A percentile compares a stretch with the other conserved stretches of the same genome.
Conservation (phyloP, 2,797 vertebrate species). For the Adelosebastes latens region DNA sequence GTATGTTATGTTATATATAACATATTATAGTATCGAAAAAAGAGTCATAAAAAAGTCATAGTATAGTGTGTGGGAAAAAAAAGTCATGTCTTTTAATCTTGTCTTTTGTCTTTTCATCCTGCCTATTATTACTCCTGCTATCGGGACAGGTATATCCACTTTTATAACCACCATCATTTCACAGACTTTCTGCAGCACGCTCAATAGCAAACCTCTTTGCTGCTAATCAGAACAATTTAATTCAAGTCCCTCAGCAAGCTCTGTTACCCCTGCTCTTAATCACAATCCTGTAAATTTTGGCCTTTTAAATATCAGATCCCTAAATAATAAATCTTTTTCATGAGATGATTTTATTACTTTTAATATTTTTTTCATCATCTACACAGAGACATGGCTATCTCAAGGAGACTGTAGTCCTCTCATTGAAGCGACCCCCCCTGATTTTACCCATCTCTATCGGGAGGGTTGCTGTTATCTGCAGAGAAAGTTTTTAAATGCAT, state of each 20-base stretch:
- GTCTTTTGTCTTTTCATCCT: too few relatives aligned
- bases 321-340: not conserved
- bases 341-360: not conserved
- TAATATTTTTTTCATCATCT: not conserved
- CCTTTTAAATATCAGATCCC: not conserved
- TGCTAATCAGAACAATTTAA: not conserved
- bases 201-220: too few relatives aligned
- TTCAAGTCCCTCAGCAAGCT: not conserved
- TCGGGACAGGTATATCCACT: not conserved
- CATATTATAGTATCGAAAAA: not conserved
- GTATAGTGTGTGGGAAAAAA: not conserved
- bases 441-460: too few relatives aligned
- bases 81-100: too few relatives aligned
- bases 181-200: not conserved
- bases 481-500: too few relatives aligned
- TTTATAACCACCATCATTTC: not conserved
- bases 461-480: too few relatives aligned
- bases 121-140: too few relatives aligned
- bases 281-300: not conserved
- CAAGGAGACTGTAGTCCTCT: not conserved
- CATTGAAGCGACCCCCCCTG: not conserved
- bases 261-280: not conserved
- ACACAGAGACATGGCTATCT: not conserved
- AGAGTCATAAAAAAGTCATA: not conserved
- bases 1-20: too few relatives aligned